These are phyloP conservation scores for Drymodes brunneopygia DNA, from an alignment of 2,113 vertebrate genomes.

Conservation along the genomic window DNA sequence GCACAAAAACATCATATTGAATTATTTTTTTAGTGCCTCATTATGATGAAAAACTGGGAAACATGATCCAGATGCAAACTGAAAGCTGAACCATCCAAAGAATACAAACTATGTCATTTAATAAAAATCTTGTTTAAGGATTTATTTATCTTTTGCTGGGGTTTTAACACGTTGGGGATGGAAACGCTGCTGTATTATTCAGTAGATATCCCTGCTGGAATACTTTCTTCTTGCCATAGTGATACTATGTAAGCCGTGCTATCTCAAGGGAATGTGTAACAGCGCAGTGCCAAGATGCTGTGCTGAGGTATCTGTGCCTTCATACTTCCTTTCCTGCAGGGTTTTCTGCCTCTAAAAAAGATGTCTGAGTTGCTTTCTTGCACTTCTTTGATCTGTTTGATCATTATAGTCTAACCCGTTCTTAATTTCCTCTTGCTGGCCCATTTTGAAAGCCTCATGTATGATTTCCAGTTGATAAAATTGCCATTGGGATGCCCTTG, in stretches of 20 bases:
- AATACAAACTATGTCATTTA: background rate
- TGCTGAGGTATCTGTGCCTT: background rate
- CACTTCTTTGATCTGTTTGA: background rate
- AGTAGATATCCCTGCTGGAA: background rate
- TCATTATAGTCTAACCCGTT: background rate
- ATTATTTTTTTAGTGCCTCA: background rate
- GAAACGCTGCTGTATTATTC: background rate
- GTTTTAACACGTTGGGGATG: background rate
- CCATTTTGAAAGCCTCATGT: background rate
- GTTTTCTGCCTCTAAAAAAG: background rate
- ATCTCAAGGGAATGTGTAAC: background rate
- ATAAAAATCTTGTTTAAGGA: background rate
- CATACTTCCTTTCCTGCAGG: background rate
- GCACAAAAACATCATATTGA: background rate
- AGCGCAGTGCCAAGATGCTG: background rate
- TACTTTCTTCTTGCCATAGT: background rate
- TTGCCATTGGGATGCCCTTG: constrained; percentile 15
- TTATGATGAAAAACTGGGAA: background rate
- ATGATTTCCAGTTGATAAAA: constrained; percentile 23
- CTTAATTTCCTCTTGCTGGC: background rate
- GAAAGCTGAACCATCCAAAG: background rate
- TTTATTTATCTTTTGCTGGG: background rate
- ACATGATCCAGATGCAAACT: background rate
- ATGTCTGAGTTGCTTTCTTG: background rate
- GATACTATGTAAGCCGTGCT: background rate